Base-by-base conservation (phyloP, 1,140 invertebrate genomes). In the Nomia melanderi region DNA sequence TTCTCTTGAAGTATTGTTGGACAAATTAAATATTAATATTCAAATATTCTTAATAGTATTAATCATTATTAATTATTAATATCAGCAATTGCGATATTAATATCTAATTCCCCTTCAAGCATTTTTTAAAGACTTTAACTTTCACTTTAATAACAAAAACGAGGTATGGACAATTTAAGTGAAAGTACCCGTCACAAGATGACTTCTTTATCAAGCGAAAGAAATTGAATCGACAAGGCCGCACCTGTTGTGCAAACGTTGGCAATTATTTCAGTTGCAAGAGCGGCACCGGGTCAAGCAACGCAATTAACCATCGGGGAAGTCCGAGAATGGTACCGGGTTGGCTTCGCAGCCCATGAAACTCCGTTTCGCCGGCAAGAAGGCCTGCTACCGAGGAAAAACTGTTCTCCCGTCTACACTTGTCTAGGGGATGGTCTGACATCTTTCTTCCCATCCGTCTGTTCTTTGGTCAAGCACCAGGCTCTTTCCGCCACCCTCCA, bases 251-350 rank as follows among this genome's bases (percentile, higher is more conserved):
- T 7, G 17, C 25, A 17, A 39, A 5, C 54, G 3, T 9, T 27
- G 11, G 33, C 50, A 64, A 73, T 73, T 73, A 63, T 54, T 64
- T 64, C 14, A 63, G 39, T 17, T 11, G 2, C 1, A 25, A n/a
- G 27, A 33, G 1, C 9, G 60, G 39, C 29, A 63, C 27, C 60
- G 50, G 76, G 54, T 64, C 70, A 25, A 63, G 57, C 66, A 80
- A 84, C 59, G 79, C 80, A 85, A 88, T 88, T 88, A 88, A 73
- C 78, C 69, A 50, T 74, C 53, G 54, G 44, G n/a, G 50, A 72
- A 60, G 33, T 39, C 41, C 20, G 25, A 39, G 31, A 59, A 77
- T 12, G n/a, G 44, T 47, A 41, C 57, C 12, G 44, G 12, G 69
- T 36, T 41, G 20, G 53, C 57, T 62, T 72, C 64, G 56, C 80